phyloP scores from a whole-genome alignment of 1,140 invertebrate genomes.

The Aphelinus certus region DNA sequence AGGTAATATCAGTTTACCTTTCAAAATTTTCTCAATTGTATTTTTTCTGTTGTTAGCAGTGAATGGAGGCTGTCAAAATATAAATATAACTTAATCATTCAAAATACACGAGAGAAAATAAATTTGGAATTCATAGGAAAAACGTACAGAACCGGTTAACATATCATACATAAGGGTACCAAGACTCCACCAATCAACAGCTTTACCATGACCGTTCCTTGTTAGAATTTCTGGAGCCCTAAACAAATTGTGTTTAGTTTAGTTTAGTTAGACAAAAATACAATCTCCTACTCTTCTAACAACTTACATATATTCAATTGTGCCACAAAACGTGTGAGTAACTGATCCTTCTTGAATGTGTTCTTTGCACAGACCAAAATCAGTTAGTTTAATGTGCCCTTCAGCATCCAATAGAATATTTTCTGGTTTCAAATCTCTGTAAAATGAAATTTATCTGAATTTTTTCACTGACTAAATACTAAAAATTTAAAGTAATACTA shows the following conservation, averaged over 20 bases:
- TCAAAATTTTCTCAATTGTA: slow-evolving; percentile 98
- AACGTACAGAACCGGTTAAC: slow-evolving; percentile 86
- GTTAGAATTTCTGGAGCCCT: slow-evolving; percentile 98
- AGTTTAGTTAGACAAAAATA: slow-evolving; percentile 12
- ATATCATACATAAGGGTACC: slow-evolving; percentile 99
- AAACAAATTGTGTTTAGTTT: slow-evolving; percentile 20
- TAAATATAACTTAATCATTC: neutral
- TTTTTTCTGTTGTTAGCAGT: slow-evolving; percentile 95
- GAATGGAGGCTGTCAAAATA: slow-evolving; percentile 87
- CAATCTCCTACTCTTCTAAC: neutral
- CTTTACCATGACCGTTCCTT: slow-evolving; percentile 95
- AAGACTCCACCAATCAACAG: slow-evolving; percentile 99
- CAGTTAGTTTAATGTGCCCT: slow-evolving; percentile 98
- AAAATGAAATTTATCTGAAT: slow-evolving; percentile 21
- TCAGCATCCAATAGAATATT: slow-evolving; percentile 94
- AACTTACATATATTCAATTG: slow-evolving; percentile 98
- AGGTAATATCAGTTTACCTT: slow-evolving; percentile 92
- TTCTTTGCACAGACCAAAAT: slow-evolving; percentile 99
- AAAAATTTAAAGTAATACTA: neutral
- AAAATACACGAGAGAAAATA: too few relatives aligned
- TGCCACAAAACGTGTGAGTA: slow-evolving; percentile 99
- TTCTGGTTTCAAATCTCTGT: slow-evolving; percentile 97
- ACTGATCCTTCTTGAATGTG: slow-evolving; percentile 94
- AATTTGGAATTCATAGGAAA: neutral
- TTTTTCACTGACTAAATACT: neutral